These are phyloP conservation scores for Pelecanoides urinatrix DNA, from an alignment of 2,113 vertebrate species.

Conservation along the genomic window DNA sequence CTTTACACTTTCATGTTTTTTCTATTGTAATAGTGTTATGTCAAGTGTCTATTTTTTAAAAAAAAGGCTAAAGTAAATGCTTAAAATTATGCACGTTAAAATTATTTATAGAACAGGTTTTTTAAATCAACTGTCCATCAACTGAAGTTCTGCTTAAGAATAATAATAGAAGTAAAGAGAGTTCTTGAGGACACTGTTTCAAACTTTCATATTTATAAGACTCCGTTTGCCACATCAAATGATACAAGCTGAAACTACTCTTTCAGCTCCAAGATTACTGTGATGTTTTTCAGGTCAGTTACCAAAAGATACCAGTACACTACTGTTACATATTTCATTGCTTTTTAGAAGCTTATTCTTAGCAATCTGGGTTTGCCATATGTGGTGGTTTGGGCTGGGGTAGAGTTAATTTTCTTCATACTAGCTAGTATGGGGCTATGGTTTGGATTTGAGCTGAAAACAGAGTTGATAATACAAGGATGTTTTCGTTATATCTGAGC, in stretches of 20 bases:
- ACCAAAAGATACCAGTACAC: not conserved
- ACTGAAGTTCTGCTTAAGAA: not conserved
- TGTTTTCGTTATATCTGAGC: no score
- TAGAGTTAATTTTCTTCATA: no score
- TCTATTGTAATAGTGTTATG: not conserved
- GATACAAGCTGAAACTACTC: not conserved
- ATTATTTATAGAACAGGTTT: not conserved
- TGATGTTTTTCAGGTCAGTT: not conserved
- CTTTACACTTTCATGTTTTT: not conserved
- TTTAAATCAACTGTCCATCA: not conserved
- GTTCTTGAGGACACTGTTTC: not conserved
- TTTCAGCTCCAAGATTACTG: not conserved
- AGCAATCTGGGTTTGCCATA: not conserved
- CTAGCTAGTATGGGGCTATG: no score
- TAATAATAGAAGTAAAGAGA: not conserved
- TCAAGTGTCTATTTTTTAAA: not conserved
- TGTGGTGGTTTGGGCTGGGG: no score
- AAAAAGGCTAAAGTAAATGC: not conserved
- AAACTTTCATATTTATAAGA: not conserved
- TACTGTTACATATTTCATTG: not conserved
- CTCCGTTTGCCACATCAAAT: not conserved
- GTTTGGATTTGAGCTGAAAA: no score
- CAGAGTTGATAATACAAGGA: no score
- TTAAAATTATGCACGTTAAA: not conserved
- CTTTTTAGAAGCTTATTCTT: not conserved